phyloP scores from a whole-genome alignment of 2,888 invertebrate species.

The Lochmaea crataegi region DNA sequence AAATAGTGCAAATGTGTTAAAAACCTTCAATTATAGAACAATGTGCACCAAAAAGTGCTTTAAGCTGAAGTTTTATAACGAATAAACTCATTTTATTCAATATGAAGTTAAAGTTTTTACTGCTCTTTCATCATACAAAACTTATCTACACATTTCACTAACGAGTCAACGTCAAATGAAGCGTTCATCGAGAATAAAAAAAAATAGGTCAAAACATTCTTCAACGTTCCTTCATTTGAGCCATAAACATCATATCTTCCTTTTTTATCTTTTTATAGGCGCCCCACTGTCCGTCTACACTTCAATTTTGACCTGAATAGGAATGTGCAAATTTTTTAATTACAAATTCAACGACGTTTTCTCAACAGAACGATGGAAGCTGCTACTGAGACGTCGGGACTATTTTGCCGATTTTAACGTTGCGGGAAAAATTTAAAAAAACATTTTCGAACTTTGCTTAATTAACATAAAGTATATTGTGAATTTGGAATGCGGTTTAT shows the following conservation, averaged over 20 bases:
- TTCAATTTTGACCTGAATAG: conserved; percentile 23
- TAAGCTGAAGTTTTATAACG: too few species aligned
- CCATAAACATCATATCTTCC: not conserved
- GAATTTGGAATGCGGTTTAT: conserved; percentile 11
- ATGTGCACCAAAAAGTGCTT: too few species aligned
- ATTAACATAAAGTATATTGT: conserved; percentile 6
- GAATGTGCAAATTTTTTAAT: conserved; percentile 32
- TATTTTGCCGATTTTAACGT: conserved; percentile 25
- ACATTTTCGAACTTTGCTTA: not conserved
- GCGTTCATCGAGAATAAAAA: not conserved
- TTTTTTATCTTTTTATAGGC: conserved; percentile 37
- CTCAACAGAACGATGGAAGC: conserved; percentile 14
- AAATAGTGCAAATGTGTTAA: too few species aligned
- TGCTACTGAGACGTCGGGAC: conserved; percentile 21
- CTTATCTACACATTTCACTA: not conserved
- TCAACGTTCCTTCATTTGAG: not conserved
- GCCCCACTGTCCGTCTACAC: conserved; percentile 4
- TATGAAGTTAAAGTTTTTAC: too few species aligned
- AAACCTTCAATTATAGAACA: too few species aligned
- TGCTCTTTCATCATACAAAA: too few species aligned
- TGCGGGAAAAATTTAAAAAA: not conserved
- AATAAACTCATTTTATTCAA: too few species aligned
- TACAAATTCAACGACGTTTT: conserved; percentile 19
- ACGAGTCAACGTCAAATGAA: not conserved
- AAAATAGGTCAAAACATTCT: conserved; percentile 10